Percentiles rank a stretch among this genome's conserved stretches.
phyloP scores from a whole-genome alignment of 2,113 vertebrate genomes.

The Entomyzon cyanotis region DNA sequence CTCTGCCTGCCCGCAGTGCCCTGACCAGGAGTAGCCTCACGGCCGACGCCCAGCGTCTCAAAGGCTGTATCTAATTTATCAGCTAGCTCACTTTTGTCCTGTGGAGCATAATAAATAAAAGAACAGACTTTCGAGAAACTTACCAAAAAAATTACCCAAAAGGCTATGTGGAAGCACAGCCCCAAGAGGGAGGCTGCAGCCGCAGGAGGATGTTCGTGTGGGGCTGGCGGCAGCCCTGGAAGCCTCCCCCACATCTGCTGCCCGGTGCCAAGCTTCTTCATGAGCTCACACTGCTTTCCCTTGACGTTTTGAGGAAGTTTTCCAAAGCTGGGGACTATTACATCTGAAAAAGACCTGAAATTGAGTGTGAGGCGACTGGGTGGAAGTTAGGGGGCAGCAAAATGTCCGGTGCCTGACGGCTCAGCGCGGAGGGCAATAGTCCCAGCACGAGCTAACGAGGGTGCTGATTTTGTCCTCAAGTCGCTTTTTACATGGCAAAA shows the following conservation, averaged over 20 bases:
- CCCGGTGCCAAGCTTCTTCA: rapidly evolving
- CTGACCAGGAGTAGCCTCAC: background rate
- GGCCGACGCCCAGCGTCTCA: rapidly evolving
- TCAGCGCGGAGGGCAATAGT: rapidly evolving
- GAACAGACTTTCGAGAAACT: background rate
- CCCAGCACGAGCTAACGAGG: background rate
- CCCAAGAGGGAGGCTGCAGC: rapidly evolving
- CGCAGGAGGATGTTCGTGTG: rapidly evolving
- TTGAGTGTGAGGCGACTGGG: rapidly evolving
- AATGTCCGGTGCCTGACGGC: rapidly evolving
- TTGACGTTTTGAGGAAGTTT: background rate
- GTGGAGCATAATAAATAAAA: background rate
- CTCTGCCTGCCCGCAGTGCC: rapidly evolving
- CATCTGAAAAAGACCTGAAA: background rate
- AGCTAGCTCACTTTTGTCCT: background rate
- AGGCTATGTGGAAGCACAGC: background rate
- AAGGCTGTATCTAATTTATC: rapidly evolving
- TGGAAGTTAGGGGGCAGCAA: background rate
- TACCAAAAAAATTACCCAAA: background rate
- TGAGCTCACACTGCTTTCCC: background rate
- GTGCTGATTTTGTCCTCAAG: too few relatives aligned
- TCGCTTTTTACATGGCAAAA: rapidly evolving
- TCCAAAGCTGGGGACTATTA: background rate
- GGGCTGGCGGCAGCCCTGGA: background rate
- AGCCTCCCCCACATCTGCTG: rapidly evolving